These are phyloP conservation scores for Esperia sulphurella DNA, from an alignment of 2,888 invertebrate species.

Conservation along the genomic window DNA sequence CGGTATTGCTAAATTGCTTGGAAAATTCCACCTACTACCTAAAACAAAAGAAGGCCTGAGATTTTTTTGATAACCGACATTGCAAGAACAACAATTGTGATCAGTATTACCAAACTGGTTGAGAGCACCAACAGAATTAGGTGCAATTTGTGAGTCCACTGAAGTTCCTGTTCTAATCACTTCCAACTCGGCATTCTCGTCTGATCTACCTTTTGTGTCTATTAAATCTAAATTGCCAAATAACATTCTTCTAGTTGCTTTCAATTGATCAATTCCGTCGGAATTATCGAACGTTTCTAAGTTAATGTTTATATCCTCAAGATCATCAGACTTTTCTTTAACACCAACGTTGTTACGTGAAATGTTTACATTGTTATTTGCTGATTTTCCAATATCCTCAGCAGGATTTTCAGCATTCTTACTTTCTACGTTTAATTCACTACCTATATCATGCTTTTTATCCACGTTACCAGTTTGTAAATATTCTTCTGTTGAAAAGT, in stretches of 20 bases:
- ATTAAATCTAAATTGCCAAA: background rate
- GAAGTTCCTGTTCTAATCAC: background rate
- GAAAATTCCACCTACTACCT: background rate
- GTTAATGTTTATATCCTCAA: too few species aligned
- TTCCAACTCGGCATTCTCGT: background rate
- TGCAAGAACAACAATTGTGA: background rate
- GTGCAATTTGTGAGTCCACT: background rate
- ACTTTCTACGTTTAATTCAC: background rate
- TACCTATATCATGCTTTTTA: background rate
- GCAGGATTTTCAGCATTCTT: background rate
- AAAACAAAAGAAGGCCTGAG: background rate
- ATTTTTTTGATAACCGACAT: background rate
- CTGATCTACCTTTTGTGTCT: constrained; percentile 9
- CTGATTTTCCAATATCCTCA: too few species aligned
- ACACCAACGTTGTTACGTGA: too few species aligned
- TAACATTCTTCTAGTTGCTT: constrained; percentile 2
- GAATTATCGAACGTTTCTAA: background rate
- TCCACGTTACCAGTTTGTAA: background rate
- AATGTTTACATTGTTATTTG: too few species aligned
- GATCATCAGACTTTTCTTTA: too few species aligned
- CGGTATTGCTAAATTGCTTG: background rate
- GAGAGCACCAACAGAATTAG: background rate
- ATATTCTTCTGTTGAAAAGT: background rate
- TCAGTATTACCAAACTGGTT: background rate
- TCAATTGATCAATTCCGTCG: too few species aligned